phyloP scores from a whole-genome alignment of 2,888 invertebrate genomes.

The Agriotes lineatus region DNA sequence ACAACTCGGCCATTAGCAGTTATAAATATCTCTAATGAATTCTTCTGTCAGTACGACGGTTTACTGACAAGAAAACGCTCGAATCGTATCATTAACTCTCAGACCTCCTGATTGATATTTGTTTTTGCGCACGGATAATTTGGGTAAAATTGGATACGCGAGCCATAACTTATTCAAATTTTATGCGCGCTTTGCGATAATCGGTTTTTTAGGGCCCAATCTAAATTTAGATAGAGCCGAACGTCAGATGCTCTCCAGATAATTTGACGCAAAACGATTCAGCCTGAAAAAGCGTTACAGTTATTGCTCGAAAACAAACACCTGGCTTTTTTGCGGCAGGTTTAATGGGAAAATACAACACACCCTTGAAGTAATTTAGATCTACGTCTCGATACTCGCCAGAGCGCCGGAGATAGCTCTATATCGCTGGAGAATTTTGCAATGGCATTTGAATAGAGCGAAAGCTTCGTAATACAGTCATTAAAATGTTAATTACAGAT shows the following conservation, averaged over 20 bases:
- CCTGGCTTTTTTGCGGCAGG: not conserved
- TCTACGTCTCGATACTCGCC: not conserved
- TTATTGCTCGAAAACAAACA: not conserved
- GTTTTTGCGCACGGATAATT: not conserved
- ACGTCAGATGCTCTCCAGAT: not conserved
- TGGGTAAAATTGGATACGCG: conserved; percentile 9
- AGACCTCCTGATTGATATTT: conserved; percentile 23
- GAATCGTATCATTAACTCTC: conserved; percentile 29
- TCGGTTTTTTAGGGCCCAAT: not conserved
- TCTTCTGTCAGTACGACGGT: conserved; percentile 36
- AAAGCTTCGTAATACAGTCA: too few relatives aligned
- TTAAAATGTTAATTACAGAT: too few relatives aligned
- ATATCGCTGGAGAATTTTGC: too few relatives aligned
- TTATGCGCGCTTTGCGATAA: not conserved
- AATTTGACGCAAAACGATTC: not conserved
- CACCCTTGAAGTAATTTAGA: not conserved
- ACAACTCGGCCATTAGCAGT: conserved; percentile 29
- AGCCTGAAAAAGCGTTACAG: not conserved
- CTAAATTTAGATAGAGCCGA: not conserved
- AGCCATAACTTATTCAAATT: conserved; percentile 1
- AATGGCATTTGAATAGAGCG: too few relatives aligned
- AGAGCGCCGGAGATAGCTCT: too few relatives aligned
- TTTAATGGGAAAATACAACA: not conserved
- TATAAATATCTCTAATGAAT: conserved; percentile 40
- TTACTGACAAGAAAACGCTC: conserved; percentile 34